Evolutionary conservation across 2,113 vertebrate genomes (phyloP).

Genomic region (Etheostoma cragini): DNA sequence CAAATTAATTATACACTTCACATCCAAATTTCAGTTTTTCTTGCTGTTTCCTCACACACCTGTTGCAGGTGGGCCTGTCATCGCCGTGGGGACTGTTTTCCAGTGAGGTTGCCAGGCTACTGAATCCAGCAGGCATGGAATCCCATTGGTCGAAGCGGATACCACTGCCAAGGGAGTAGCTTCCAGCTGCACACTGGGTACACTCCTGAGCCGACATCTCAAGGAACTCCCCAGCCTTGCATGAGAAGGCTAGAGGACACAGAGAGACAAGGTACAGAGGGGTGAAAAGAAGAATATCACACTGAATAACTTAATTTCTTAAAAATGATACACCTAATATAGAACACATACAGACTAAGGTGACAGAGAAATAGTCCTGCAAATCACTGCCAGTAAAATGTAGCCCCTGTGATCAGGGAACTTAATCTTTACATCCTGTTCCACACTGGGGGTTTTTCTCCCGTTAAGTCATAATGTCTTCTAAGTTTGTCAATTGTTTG

Average conservation of each 20-base stretch:
- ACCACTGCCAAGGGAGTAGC: conserved; percentile 95
- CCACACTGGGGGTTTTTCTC: conserved; percentile 33
- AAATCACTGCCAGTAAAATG: conserved; percentile 25
- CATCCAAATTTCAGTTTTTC: not conserved
- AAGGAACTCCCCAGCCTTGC: conserved; percentile 93
- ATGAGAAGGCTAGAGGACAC: conserved; percentile 91
- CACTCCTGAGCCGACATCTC: conserved; percentile 97
- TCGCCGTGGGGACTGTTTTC: conserved; percentile 83
- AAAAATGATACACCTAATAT: not conserved
- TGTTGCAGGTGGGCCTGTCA: conserved; percentile 87
- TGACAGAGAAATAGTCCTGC: conserved; percentile 11
- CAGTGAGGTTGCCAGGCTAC: conserved; percentile 91
- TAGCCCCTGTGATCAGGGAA: conserved; percentile 17
- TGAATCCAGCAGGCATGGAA: conserved; percentile 92
- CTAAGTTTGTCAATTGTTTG: not conserved
- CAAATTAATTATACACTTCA: not conserved
- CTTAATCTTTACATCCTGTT: conserved; percentile 63
- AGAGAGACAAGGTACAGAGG: not conserved
- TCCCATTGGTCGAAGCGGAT: conserved; percentile 98
- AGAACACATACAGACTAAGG: conserved; percentile 4
- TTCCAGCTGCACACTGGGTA: conserved; percentile 92
- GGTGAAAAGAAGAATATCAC: not conserved
- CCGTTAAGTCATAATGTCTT: conserved; percentile 2
- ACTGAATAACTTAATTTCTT: not conserved
- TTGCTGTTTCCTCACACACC: conserved; percentile 79